A percentile compares a stretch with the other conserved stretches of the same genome.
phyloP scores from a whole-genome alignment of 2,113 vertebrate genomes.

The Pseudonaja textilis region DNA sequence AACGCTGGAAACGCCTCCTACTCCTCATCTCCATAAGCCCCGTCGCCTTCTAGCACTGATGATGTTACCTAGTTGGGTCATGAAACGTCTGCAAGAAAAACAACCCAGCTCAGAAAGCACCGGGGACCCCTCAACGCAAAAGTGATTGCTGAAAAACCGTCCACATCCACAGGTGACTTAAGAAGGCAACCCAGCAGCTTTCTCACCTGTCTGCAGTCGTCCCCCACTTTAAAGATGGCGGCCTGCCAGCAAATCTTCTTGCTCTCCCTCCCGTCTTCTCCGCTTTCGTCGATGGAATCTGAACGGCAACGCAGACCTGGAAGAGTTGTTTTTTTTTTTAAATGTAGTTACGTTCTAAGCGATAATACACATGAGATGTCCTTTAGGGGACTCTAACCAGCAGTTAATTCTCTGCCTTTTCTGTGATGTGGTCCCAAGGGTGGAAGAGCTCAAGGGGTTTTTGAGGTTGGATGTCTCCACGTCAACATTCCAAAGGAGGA shows the following conservation, averaged over 20 bases:
- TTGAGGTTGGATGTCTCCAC: neutral
- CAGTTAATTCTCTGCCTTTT: neutral
- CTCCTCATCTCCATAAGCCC: neutral
- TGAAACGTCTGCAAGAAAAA: too few relatives aligned
- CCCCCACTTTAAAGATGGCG: conserved; percentile 98
- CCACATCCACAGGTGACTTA: neutral
- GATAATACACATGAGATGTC: neutral
- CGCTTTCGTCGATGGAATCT: conserved; percentile 78
- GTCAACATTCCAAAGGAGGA: neutral
- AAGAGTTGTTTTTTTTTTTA: neutral
- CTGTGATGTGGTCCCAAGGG: neutral
- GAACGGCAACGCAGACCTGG: conserved; percentile 84
- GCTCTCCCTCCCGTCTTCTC: conserved; percentile 73
- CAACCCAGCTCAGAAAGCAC: too few relatives aligned
- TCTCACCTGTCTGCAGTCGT: conserved; percentile 94
- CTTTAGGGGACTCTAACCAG: neutral
- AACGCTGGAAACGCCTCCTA: too few relatives aligned
- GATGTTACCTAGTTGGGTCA: too few relatives aligned
- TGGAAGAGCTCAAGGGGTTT: neutral
- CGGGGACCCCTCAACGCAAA: too few relatives aligned
- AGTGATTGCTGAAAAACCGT: too few relatives aligned
- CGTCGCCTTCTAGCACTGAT: too few relatives aligned
- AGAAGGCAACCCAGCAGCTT: neutral
- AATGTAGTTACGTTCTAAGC: neutral
- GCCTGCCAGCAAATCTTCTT: conserved; percentile 92